Evolutionary conservation across 2,888 invertebrate genomes (phyloP), one percentile per base, ranked within the genome.

Genomic region (Odontothrips loti): DNA sequence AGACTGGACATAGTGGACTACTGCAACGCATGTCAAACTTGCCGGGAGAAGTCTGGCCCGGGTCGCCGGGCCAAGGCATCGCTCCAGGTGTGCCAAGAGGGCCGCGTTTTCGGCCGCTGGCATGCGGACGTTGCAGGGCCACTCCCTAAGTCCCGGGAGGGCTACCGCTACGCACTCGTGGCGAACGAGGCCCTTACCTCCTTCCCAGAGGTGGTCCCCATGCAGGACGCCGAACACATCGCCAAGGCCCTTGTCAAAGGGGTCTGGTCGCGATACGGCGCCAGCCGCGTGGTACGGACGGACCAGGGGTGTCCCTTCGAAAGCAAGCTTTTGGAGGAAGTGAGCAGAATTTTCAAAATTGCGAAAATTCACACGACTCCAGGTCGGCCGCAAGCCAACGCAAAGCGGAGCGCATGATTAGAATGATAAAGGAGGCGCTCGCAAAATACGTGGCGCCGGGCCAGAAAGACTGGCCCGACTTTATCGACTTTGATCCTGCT

Each of bases 81-180:
- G 9, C 68, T 68, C 11, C n/a, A 11, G 23, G 68, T 68, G 23
- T 68, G 68, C 23, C 68, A 68, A 23, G 68, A 68, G 11, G 68
- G 68, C 23, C 68, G 68, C 23, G 11, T 68, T n/a, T 68, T 68
- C 68, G 68, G 68, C 68, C 68, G 68, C 23, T 68, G 68, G 68
- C 68, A 68, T 23, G 68, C 23, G 3, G 68, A 68, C 68, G 23
- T 68, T 23, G 68, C 68, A 8, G 68, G 68, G 23, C 68, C 68
- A 20, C 23, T 23, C 23, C 58, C 58, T 6, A 58, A 17, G 20
- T 58, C 58, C 20, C 58, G 58, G 17, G 58, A 58, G 15, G 58
- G 58, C 58, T 58, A 58, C 58, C 17, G n/a, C 6, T 58, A 58
- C 58, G 58, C 58, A 6, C 58, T 58, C 20, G 58, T 58, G 6